phyloP scores from a whole-genome alignment of 2,888 invertebrate genomes.

The Encarsia formosa region DNA sequence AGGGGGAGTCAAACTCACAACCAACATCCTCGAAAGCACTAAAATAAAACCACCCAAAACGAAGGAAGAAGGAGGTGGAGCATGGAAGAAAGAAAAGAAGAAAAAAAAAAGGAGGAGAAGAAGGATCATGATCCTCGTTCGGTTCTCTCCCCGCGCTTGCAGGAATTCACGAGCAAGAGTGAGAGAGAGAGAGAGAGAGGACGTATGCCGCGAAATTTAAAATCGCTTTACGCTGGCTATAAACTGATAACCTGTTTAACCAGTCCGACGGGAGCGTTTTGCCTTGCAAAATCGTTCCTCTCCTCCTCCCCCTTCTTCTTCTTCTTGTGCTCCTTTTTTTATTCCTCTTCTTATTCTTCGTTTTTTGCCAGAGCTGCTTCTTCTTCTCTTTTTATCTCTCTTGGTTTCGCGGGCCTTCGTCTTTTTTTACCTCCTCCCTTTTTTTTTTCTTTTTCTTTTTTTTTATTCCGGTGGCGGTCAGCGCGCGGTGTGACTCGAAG shows the following conservation, averaged over 20 bases:
- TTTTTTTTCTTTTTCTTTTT: conserved; percentile 1
- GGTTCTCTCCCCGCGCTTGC: no score
- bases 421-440: conserved; percentile 1
- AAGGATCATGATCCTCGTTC: no score
- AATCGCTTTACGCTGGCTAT: conserved; percentile 47
- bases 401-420: conserved; percentile 11
- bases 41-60: no score
- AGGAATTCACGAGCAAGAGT: no score
- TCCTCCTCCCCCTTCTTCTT: conserved; percentile 31
- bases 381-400: conserved; percentile 18
- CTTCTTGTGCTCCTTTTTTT: conserved; percentile 24
- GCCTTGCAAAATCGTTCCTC: conserved; percentile 34
- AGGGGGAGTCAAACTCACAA: no score
- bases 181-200: conserved; percentile 13
- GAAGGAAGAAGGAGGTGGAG: no score
- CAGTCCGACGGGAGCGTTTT: conserved; percentile 41
- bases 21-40: no score
- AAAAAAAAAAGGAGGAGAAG: not conserved
- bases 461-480: no score
- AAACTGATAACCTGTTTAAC: conserved; percentile 49
- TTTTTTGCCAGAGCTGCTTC: conserved; percentile 10
- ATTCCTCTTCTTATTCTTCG: conserved; percentile 7
- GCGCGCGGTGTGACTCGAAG: no score
- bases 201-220: conserved; percentile 49
- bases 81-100: not conserved